Base-by-base conservation (phyloP, 2,888 invertebrate genomes). In the Octonoba sinensis region DNA sequence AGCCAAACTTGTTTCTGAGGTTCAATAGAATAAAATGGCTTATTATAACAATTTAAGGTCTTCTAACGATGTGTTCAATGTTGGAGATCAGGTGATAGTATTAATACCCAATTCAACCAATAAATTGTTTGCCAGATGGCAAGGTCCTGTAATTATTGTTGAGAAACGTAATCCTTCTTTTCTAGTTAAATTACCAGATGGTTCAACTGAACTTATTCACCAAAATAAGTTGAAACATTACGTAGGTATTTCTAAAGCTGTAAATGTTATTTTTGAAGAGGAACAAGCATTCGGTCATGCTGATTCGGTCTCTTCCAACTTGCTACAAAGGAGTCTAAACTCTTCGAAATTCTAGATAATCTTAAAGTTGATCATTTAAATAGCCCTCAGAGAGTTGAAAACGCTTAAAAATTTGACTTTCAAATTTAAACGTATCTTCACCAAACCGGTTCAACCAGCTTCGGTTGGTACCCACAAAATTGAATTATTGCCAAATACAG, bases 201-300 rank as follows among this genome's bases (percentile, higher is more conserved):
- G 20, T 4, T 16, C 6, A 3, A 46, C 46, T 6, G 46, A 36
- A 20, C 60, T 11, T 24, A 27, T 60, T 4, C 12, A 18, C 16
- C 60, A 60, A 15, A 60, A 60, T 22, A 64, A 64, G 46, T 44
- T 27, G 3, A 36, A 46, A 44, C 44, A 64, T 16, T 64, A 44
- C 44, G 18, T 64, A 3, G 64, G 3, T 4, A 64, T 16, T 13
- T 13, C 44, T n/a, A 64, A 64, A 36, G n/a, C 64, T 13, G 44
- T 64, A n/a, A 64, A 64, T n/a, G 64, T 64, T n/a, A 64, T 64
- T 3, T 64, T 64, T 18, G 64, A 64, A n/a, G n/a, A n/a, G n/a
- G n/a, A n/a, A 12, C 18, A 56, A 12, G 67, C 46, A 11, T 67
- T 69, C 20, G 56, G 56, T 3, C 0, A 36, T 11, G 56, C 44